phyloP scores from a whole-genome alignment of 1,140 invertebrate genomes.

The fruit fly (Drosophila melanogaster) region Release_6_plus_ISO1_MT NT_033777.3:11684501-11685000 shows the following conservation, averaged over 20 bases:
- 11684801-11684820: conserved; percentile 47
- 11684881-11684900: conserved; percentile 11
- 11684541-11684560: neutral
- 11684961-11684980: conserved; percentile 46
- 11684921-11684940: conserved; percentile 16
- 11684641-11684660: no score
- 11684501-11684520: neutral
- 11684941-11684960: conserved; percentile 37
- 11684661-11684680: neutral
- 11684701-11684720: neutral
- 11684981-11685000: neutral
- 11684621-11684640: neutral
- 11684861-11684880: conserved; percentile 15
- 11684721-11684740: neutral
- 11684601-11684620: neutral
- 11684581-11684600: neutral
- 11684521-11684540: neutral
- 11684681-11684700: neutral
- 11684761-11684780: neutral
- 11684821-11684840: conserved; percentile 51
- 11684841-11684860: conserved; percentile 39
- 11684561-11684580: neutral
- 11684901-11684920: conserved; percentile 23
- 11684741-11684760: no score
- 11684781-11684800: conserved; percentile 8